Evolutionary conservation across 2,797 vertebrate genomes (phyloP).

Genomic region (Fundulus diaphanus): DNA sequence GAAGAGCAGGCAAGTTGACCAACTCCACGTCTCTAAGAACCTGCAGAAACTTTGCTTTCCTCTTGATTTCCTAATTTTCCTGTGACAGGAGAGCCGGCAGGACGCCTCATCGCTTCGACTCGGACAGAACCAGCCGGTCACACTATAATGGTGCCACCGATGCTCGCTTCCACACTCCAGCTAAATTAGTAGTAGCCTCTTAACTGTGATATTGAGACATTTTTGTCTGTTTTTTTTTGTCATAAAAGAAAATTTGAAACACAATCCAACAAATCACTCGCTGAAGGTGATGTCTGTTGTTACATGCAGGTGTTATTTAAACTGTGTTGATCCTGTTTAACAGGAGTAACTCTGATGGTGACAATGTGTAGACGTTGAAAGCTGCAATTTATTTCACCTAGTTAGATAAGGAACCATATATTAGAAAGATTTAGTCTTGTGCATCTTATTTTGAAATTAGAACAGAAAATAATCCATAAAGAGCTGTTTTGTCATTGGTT

Average conservation of each 20-base stretch:
- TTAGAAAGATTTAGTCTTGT: slow-evolving; percentile 11
- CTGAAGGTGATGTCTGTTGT: slow-evolving; percentile 2
- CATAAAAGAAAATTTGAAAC: slow-evolving; percentile 5
- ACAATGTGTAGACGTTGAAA: slow-evolving; percentile 11
- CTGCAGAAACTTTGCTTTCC: neutral
- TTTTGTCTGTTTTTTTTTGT: slow-evolving; percentile 7
- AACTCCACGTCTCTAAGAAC: neutral
- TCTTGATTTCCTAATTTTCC: slow-evolving; percentile 1
- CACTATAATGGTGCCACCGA: neutral
- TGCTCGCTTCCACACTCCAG: slow-evolving; percentile 5
- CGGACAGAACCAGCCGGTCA: slow-evolving; percentile 34
- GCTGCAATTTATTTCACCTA: slow-evolving; percentile 15
- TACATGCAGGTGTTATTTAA: neutral
- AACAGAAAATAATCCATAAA: neutral
- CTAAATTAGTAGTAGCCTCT: slow-evolving; percentile 16
- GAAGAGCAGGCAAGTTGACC: slow-evolving; percentile 43
- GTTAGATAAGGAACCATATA: slow-evolving; percentile 32
- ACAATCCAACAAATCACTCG: neutral
- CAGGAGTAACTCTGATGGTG: slow-evolving; percentile 12
- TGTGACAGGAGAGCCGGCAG: slow-evolving; percentile 40
- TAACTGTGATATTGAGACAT: slow-evolving; percentile 34
- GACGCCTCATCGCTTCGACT: neutral
- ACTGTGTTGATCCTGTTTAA: slow-evolving; percentile 14
- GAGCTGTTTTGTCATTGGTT: slow-evolving; percentile 38
- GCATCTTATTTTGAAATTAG: slow-evolving; percentile 16